phyloP scores from a whole-genome alignment of 2,113 vertebrate species.

The Okapia johnstoni region DNA sequence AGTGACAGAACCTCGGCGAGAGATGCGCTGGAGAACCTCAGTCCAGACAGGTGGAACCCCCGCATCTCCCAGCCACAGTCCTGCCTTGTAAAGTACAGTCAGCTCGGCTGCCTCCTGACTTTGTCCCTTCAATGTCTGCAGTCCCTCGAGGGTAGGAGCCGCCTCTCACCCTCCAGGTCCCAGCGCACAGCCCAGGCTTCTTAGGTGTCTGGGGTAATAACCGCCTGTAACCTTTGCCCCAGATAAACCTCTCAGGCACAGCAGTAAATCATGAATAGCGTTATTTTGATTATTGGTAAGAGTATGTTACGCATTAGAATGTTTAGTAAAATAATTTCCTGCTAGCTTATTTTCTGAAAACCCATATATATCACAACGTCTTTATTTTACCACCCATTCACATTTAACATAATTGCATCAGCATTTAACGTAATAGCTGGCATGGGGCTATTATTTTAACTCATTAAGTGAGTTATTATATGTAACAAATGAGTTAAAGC shows the following conservation, averaged over 20 bases:
- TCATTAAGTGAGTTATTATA: neutral
- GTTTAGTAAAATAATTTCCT: neutral
- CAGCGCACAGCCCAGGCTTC: accelerated
- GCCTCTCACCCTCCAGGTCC: neutral
- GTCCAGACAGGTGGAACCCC: neutral
- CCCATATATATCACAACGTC: neutral
- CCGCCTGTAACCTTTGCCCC: neutral
- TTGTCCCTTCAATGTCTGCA: neutral
- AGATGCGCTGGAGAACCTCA: accelerated
- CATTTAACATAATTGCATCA: too few relatives aligned
- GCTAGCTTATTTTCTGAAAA: neutral
- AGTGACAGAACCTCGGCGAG: accelerated
- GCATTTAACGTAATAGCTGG: neutral
- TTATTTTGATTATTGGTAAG: accelerated
- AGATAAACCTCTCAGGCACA: neutral
- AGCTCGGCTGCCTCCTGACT: neutral
- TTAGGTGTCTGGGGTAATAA: neutral
- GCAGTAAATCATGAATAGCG: neutral
- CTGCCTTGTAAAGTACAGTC: neutral
- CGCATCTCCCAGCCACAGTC: accelerated
- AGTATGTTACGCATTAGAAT: accelerated
- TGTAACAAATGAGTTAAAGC: neutral
- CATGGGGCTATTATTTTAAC: neutral
- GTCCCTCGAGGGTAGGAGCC: neutral
- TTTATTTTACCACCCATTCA: neutral